Base-by-base conservation (phyloP, 2,113 vertebrate genomes). In the Manacus vitellinus region DNA sequence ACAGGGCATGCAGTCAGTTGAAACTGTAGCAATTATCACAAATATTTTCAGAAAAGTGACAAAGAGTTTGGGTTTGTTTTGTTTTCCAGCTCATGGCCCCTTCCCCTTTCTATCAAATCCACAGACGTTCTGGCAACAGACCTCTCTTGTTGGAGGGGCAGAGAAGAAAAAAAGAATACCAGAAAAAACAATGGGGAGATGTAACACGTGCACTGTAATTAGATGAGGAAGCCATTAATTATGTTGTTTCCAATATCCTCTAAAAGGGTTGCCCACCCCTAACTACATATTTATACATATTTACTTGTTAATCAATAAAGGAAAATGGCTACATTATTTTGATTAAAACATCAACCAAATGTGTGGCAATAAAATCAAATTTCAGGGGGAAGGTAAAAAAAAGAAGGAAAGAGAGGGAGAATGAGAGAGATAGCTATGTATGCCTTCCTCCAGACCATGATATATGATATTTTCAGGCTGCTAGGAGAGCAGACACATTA, bases 401-500 rank as follows among this genome's bases (percentile, higher is more conserved):
- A 96, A 76, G 79, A 92, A 88, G 74, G 63, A 66, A 67, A 67
- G 61, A 54, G 58, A 62, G 80, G 55, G 85, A 89, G 92, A 81
- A 72, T 33, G 73, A 74, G 75, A 88, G 89, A 96, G 95, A 96
- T 90, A 97, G 94, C 95, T 77, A 91, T 96, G 96, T 97, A 74
- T 76, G 93, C 80, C 89, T 83, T 97, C 97, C 97, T 97, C 97
- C 85, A 85, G 92, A 87, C 96, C 85, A 81, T 98, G 98, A 99
- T 99, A 98, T 99, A 99, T 99, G 99, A 97, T 98, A 98, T 98
- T 98, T 98, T 97, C 97, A 97, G 97, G 97, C 98, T 98, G 96
- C 84, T 95, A 98, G 98, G 98, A 98, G 98, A 98, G 98, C 97
- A 98, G 98, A 99, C 99, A 98, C 99, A 99, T 99, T 99, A 99